These are phyloP conservation scores for Heliconius hewitsoni DNA, from an alignment of 1,140 invertebrate species.

Conservation along the genomic window DNA sequence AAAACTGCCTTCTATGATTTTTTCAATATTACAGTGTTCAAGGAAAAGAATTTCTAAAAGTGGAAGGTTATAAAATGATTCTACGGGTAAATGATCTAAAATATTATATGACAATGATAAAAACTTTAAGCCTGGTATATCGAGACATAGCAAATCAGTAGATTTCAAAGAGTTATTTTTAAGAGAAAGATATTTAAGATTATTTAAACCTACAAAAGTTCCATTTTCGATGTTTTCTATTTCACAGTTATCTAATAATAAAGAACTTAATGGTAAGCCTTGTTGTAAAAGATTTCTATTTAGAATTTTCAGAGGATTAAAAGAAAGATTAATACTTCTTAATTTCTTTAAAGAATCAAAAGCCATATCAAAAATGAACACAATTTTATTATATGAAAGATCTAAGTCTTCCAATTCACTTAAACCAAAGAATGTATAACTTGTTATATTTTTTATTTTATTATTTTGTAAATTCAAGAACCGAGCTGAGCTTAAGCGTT, in stretches of 20 bases:
- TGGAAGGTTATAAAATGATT: constrained; percentile 69
- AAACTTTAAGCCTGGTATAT: constrained; percentile 85
- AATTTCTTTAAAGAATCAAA: constrained; percentile 85
- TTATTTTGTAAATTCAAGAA: constrained; percentile 77
- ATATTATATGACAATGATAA: constrained; percentile 70
- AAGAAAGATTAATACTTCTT: constrained; percentile 84
- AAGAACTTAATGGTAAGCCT: constrained; percentile 82
- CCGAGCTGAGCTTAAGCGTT: constrained; percentile 60
- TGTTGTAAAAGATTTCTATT: constrained; percentile 85
- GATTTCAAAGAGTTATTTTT: constrained; percentile 87
- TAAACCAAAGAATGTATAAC: constrained; percentile 85
- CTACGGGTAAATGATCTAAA: constrained; percentile 65
- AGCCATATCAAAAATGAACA: constrained; percentile 83
- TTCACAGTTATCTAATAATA: constrained; percentile 83
- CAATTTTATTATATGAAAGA: constrained; percentile 84
- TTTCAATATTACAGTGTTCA: constrained; percentile 75
- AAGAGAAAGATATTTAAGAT: constrained; percentile 83
- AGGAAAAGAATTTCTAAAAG: constrained; percentile 70
- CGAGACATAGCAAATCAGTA: constrained; percentile 84
- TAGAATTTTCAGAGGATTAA: constrained; percentile 84
- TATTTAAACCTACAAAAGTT: constrained; percentile 82
- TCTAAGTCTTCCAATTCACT: constrained; percentile 86
- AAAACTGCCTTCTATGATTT: constrained; percentile 71
- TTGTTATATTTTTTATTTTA: constrained; percentile 71
- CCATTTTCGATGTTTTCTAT: constrained; percentile 82